Evolutionary conservation across 2,797 vertebrate genomes (phyloP).

Genomic region (Siniperca obscura): DNA sequence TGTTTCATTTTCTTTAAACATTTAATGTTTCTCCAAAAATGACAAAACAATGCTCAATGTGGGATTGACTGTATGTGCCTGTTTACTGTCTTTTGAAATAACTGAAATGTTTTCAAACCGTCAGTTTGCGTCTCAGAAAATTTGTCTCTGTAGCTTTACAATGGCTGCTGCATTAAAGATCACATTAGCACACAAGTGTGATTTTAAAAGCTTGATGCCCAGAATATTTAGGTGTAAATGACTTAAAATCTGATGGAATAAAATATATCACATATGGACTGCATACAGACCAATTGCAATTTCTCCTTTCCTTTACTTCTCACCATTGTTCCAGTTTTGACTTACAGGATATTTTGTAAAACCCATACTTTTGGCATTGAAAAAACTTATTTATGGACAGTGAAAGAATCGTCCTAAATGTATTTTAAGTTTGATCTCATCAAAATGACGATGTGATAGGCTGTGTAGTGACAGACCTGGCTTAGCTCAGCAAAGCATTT

Average conservation of each 20-base stretch:
- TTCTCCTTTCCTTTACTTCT: not conserved
- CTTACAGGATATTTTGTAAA: not conserved
- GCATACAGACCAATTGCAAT: not conserved
- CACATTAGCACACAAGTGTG: not conserved
- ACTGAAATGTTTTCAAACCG: not conserved
- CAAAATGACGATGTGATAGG: conserved; percentile 43
- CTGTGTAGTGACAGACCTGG: conserved; percentile 33
- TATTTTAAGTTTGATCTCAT: conserved; percentile 25
- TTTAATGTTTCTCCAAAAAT: not conserved
- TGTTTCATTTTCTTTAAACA: not conserved
- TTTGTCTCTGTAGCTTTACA: not conserved
- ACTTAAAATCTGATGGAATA: not conserved
- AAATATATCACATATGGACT: not conserved
- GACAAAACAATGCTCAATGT: not conserved
- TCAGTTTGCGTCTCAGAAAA: not conserved
- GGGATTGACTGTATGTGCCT: not conserved
- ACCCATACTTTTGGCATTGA: not conserved
- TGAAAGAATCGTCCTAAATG: conserved; percentile 1
- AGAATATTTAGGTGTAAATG: not conserved
- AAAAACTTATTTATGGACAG: conserved; percentile 22
- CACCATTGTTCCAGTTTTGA: not conserved
- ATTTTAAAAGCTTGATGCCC: not conserved
- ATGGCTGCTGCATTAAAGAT: not conserved
- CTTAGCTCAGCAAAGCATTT: conserved; percentile 37
- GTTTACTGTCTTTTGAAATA: not conserved